Conservation (phyloP, 2,797 vertebrate genomes). For the Limnodromus scolopaceus region DNA sequence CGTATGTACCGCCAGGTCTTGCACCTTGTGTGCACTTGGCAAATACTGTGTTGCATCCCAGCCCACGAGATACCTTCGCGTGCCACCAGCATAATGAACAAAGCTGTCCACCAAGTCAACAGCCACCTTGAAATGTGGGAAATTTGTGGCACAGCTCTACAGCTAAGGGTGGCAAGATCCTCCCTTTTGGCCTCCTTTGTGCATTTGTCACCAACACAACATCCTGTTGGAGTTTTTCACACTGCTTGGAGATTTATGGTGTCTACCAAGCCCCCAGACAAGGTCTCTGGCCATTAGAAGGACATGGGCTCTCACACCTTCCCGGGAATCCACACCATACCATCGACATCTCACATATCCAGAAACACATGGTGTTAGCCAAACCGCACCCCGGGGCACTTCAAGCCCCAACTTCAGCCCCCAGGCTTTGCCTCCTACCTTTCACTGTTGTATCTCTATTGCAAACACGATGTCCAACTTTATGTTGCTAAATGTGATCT, state of each 20-base stretch:
- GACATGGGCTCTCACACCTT: not conserved
- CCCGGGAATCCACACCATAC: not conserved
- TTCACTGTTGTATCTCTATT: not conserved
- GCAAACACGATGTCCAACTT: not conserved
- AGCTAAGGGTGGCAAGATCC: not conserved
- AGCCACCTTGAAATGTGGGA: accelerated
- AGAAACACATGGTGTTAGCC: not conserved
- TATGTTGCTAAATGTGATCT: not conserved
- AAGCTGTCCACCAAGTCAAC: not conserved
- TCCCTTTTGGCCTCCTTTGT: not conserved
- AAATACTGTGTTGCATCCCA: not conserved
- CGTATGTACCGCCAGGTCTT: accelerated
- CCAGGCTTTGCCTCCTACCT: not conserved
- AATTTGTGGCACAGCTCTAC: not conserved
- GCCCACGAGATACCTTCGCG: accelerated
- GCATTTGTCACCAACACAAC: not conserved
- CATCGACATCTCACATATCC: not conserved
- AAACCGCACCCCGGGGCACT: not conserved
- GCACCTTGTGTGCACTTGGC: not conserved
- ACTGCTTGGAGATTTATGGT: accelerated
- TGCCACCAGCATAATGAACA: not conserved
- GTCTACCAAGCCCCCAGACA: not conserved
- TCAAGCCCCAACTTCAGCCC: not conserved
- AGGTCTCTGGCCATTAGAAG: not conserved
- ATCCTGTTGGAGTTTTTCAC: not conserved